Evolutionary conservation across 2,888 invertebrate species (phyloP).

Genomic region (Nycteola revayana): DNA sequence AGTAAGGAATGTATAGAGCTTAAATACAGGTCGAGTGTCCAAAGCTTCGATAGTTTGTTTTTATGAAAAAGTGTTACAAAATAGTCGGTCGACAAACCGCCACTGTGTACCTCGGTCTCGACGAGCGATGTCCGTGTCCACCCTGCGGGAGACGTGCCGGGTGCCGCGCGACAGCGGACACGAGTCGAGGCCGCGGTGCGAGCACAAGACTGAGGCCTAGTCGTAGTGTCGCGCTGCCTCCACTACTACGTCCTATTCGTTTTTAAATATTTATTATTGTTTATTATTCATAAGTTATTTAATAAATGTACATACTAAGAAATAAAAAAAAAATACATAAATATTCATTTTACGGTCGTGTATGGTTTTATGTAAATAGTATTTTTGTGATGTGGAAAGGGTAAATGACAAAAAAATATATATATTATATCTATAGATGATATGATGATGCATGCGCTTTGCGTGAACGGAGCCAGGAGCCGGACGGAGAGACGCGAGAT

Average conservation of each 20-base stretch:
- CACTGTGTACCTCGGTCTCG: no score
- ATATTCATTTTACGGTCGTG: slow-evolving; percentile 66
- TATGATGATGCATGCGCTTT: slow-evolving; percentile 35
- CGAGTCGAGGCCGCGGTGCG: no score
- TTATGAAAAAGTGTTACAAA: no score
- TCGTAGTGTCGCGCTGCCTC: slow-evolving; percentile 23
- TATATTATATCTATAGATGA: slow-evolving; percentile 38
- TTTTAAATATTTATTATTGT: slow-evolving; percentile 76
- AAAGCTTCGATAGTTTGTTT: no score
- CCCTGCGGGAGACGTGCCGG: no score
- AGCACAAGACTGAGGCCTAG: no score
- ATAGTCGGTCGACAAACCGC: no score
- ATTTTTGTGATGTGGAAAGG: slow-evolving; percentile 68
- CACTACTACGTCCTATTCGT: slow-evolving; percentile 51
- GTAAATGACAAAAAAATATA: slow-evolving; percentile 70
- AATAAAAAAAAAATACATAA: slow-evolving; percentile 59
- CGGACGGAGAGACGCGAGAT: slow-evolving; percentile 26
- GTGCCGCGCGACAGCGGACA: no score
- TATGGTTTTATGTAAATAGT: slow-evolving; percentile 70
- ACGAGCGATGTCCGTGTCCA: no score
- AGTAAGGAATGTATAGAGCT: no score
- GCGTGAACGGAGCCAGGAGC: slow-evolving; percentile 29
- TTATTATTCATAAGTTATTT: slow-evolving; percentile 78
- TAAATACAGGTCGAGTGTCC: no score
- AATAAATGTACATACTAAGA: slow-evolving; percentile 72